phyloP scores from a whole-genome alignment of 2,113 vertebrate genomes.

The Vanacampus margaritifer region DNA sequence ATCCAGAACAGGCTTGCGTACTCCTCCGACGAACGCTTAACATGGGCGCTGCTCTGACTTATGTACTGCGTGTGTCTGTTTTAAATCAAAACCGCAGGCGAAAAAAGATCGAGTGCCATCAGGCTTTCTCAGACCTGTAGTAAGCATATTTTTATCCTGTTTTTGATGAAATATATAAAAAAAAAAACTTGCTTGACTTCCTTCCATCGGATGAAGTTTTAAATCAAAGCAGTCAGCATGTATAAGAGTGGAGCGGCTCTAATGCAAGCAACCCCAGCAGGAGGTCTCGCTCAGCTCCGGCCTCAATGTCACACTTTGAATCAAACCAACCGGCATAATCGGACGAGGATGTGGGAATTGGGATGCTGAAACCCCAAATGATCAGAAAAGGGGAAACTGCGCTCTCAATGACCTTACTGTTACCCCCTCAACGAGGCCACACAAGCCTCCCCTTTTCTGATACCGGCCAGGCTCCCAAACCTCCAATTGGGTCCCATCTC shows the following conservation, averaged over 20 bases:
- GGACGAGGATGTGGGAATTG: conserved; percentile 71
- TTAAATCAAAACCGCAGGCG: conserved; percentile 65
- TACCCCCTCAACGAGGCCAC: conserved; percentile 80
- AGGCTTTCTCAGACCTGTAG: conserved; percentile 43
- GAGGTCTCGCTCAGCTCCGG: conserved; percentile 66
- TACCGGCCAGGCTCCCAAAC: conserved; percentile 89
- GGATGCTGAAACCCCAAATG: conserved; percentile 54
- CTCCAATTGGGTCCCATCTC: conserved; percentile 91
- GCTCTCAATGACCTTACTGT: conserved; percentile 97
- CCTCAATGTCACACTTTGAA: conserved; percentile 68
- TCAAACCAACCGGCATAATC: conserved; percentile 69
- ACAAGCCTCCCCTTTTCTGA: conserved; percentile 85
- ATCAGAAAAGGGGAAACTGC: conserved; percentile 68
- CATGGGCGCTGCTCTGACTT: conserved; percentile 42
- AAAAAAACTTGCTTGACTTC: conserved; percentile 59
- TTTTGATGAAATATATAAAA: conserved; percentile 66
- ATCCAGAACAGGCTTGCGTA: conserved; percentile 60
- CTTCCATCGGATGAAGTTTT: conserved; percentile 70
- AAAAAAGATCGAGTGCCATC: conserved; percentile 37
- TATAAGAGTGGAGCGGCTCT: conserved; percentile 49
- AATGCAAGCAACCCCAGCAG: conserved; percentile 63
- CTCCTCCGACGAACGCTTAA: conserved; percentile 44
- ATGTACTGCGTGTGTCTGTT: conserved; percentile 61
- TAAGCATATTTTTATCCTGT: conserved; percentile 50
- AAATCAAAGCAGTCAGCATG: conserved; percentile 62